These are phyloP conservation scores for Pangasius mekongensis DNA, from an alignment of 2,797 vertebrate species.

Conservation along the genomic window DNA sequence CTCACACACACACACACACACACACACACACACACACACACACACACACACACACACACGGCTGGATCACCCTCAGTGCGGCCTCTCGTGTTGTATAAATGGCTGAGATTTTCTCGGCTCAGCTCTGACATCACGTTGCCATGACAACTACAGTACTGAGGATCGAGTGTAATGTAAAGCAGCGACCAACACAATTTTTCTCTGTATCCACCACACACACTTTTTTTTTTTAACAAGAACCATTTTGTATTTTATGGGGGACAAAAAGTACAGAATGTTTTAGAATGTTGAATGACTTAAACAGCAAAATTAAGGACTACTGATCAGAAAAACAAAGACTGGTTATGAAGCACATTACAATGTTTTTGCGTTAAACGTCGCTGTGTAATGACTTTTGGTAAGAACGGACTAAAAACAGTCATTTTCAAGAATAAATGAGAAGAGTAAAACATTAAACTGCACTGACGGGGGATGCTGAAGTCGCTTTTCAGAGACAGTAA, in stretches of 20 bases:
- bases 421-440: too few species aligned
- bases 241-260: background rate
- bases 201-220: background rate
- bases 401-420: too few species aligned
- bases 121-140: slow-evolving; percentile 24
- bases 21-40: slow-evolving; percentile 36
- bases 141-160: slow-evolving; percentile 26
- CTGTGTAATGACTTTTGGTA: too few species aligned
- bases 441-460: too few species aligned
- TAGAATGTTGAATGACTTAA: background rate
- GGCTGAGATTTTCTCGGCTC: slow-evolving; percentile 16
- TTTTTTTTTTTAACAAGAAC: background rate
- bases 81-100: slow-evolving; percentile 36
- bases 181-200: slow-evolving; percentile 5
- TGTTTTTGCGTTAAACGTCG: too few species aligned
- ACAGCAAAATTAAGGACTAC: background rate
- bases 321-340: too few species aligned
- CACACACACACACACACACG: slow-evolving; percentile 26
- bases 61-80: slow-evolving; percentile 27
- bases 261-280: background rate
- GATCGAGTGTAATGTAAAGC: slow-evolving; percentile 28
- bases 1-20: slow-evolving; percentile 40
- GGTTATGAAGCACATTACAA: too few species aligned
- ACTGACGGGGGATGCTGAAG: too few species aligned
- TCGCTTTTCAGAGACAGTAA: too few species aligned